Evolutionary conservation across 2,113 vertebrate genomes (phyloP).

Genomic region (Felis chaus): DNA sequence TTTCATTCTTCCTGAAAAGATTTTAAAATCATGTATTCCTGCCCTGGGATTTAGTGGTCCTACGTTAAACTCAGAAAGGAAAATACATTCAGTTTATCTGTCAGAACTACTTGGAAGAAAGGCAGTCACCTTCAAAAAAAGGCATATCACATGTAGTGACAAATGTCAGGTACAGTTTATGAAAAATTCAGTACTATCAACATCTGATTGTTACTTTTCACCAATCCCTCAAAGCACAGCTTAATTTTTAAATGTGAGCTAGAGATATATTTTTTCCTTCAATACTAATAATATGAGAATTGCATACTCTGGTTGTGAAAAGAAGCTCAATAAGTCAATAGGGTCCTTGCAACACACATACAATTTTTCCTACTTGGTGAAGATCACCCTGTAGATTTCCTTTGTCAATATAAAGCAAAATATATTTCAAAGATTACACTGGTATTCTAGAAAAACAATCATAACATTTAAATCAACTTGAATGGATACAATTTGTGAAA

Average conservation of each 20-base stretch:
- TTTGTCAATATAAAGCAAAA: slow-evolving; percentile 44
- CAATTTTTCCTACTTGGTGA: background rate
- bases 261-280: background rate
- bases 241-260: slow-evolving; percentile 57
- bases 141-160: background rate
- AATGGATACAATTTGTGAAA: slow-evolving; percentile 1
- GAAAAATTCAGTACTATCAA: slow-evolving; percentile 46
- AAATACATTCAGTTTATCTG: slow-evolving; percentile 46
- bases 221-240: slow-evolving; percentile 36
- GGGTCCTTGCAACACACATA: background rate
- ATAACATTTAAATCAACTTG: slow-evolving; percentile 34
- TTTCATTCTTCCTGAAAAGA: slow-evolving; percentile 59
- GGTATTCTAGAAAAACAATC: background rate
- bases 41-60: slow-evolving; percentile 40
- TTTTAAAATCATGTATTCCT: slow-evolving; percentile 56
- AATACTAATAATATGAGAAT: slow-evolving; percentile 43
- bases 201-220: slow-evolving; percentile 35
- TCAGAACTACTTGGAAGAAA: slow-evolving; percentile 59
- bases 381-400: background rate
- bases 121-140: slow-evolving; percentile 42
- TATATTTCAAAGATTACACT: slow-evolving; percentile 45
- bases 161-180: slow-evolving; percentile 9
- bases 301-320: background rate
- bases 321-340: background rate
- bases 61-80: slow-evolving; percentile 14